Conservation (phyloP, 2,888 invertebrate species). For the Campaea margaritaria region DNA sequence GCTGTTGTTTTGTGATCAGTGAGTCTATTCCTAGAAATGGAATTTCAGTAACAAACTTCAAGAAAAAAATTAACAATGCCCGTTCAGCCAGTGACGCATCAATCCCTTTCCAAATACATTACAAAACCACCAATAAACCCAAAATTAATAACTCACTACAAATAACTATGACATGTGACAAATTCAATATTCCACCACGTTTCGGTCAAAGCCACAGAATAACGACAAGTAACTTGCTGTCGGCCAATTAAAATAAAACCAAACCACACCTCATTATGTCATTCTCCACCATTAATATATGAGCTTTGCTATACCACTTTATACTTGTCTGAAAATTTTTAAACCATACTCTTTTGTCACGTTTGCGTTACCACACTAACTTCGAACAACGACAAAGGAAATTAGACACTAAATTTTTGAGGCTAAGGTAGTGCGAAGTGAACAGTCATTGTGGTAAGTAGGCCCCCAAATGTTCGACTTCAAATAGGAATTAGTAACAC, state of each 20-base stretch:
- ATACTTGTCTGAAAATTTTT: conserved; percentile 71
- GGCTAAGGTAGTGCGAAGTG: conserved; percentile 19
- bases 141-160: conserved; percentile 19
- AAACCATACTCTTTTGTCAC: conserved; percentile 65
- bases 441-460: conserved; percentile 33
- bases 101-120: not conserved
- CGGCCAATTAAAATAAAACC: conserved; percentile 43
- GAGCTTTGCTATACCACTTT: conserved; percentile 59
- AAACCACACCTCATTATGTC: conserved; percentile 72
- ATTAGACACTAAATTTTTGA: conserved; percentile 11
- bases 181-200: conserved; percentile 24
- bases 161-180: conserved; percentile 35
- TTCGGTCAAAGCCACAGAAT: conserved; percentile 5
- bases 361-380: conserved; percentile 13
- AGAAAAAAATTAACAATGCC: too few species aligned
- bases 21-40: too few species aligned
- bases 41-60: too few species aligned
- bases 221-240: not conserved
- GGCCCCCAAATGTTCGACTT: conserved; percentile 68
- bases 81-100: not conserved
- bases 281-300: conserved; percentile 73
- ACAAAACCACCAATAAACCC: conserved; percentile 4
- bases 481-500: conserved; percentile 68
- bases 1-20: too few species aligned
- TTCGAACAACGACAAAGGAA: not conserved